Conservation (phyloP, 2,113 vertebrate genomes). For the Ginglymostoma cirratum region DNA sequence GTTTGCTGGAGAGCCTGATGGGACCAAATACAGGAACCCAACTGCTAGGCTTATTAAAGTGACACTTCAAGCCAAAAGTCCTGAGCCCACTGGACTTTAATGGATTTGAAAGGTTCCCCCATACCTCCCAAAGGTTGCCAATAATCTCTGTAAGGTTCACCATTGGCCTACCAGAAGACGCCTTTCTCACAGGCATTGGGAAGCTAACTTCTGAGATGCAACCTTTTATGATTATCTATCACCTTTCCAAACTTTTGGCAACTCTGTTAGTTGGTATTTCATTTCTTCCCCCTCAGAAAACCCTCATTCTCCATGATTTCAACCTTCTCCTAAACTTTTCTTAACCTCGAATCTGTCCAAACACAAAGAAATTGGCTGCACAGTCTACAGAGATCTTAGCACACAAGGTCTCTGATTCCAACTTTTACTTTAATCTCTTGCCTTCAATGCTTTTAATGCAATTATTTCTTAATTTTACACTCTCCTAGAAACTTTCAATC, state of each 20-base stretch:
- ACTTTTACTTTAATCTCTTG: too few relatives aligned
- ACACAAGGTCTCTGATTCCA: not conserved
- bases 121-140: too few relatives aligned
- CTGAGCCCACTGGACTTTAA: too few relatives aligned
- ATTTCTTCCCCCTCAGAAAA: not conserved
- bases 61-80: too few relatives aligned
- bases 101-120: too few relatives aligned
- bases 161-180: too few relatives aligned
- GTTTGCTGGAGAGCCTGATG: too few relatives aligned
- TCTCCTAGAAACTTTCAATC: not conserved
- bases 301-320: not conserved
- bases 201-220: too few relatives aligned
- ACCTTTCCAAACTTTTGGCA: not conserved
- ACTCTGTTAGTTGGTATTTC: not conserved
- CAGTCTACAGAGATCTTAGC: not conserved
- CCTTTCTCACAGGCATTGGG: too few relatives aligned
- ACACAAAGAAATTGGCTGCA: not conserved
- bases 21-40: too few relatives aligned
- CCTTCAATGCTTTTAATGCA: not conserved
- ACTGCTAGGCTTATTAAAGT: too few relatives aligned
- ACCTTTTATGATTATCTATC: not conserved
- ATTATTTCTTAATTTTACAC: not conserved
- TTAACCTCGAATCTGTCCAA: not conserved
- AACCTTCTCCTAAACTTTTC: not conserved
- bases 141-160: too few relatives aligned